Percentiles rank a stretch among this genome's conserved stretches.
These are phyloP conservation scores for Chelonus formosanus DNA, from an alignment of 2,888 invertebrate genomes.

Conservation along the genomic window DNA sequence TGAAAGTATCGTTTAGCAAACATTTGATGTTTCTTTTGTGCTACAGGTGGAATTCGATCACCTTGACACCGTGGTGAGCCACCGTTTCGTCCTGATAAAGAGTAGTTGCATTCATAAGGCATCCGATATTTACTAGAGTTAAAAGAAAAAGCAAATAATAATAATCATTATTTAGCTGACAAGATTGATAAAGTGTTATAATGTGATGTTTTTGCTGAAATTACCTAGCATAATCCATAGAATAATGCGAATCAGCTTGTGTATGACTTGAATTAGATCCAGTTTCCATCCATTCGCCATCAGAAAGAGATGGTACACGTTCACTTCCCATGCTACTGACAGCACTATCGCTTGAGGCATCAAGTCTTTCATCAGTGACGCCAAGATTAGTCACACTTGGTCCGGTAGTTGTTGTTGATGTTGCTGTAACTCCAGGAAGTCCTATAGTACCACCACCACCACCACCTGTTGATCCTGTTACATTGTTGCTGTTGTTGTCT, in stretches of 20 bases:
- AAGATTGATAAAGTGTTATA: neutral
- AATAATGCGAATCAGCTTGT: slow-evolving; percentile 70
- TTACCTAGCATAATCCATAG: slow-evolving; percentile 74
- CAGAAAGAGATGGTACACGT: slow-evolving; percentile 85
- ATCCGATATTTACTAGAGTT: slow-evolving; percentile 71
- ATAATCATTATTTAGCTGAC: no score
- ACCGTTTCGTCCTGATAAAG: slow-evolving; percentile 61
- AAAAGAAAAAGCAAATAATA: slow-evolving; percentile 20
- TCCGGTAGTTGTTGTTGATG: slow-evolving; percentile 62
- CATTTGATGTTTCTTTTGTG: slow-evolving; percentile 93
- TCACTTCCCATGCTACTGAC: slow-evolving; percentile 94
- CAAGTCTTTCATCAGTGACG: slow-evolving; percentile 72
- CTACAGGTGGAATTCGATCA: slow-evolving; percentile 72
- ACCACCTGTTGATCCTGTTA: slow-evolving; percentile 57
- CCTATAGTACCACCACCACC: slow-evolving; percentile 53
- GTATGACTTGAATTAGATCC: slow-evolving; percentile 82
- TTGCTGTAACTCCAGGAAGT: slow-evolving; percentile 44
- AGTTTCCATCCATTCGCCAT: slow-evolving; percentile 89
- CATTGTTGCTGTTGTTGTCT: slow-evolving; percentile 68
- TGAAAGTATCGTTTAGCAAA: slow-evolving; percentile 89
- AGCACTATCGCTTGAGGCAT: slow-evolving; percentile 90
- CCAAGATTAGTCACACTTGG: slow-evolving; percentile 58
- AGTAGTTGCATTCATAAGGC: slow-evolving; percentile 78
- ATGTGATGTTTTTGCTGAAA: slow-evolving; percentile 5
- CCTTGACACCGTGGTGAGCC: slow-evolving; percentile 65